phyloP scores from a whole-genome alignment of 2,113 vertebrate species.

The Probosciger aterrimus region DNA sequence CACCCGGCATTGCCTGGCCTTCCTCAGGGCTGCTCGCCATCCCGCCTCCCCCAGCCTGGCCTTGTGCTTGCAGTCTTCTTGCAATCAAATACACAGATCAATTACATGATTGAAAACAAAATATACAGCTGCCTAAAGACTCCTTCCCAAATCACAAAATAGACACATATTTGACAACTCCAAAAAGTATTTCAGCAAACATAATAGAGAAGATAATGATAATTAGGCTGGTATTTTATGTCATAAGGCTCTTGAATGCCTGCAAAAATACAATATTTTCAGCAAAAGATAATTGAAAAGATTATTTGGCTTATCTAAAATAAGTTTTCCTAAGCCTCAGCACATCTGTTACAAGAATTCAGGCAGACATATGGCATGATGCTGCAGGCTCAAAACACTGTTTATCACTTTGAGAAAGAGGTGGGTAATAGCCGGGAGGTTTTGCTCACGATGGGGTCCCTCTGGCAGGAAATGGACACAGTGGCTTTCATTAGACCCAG shows the following conservation, averaged over 20 bases:
- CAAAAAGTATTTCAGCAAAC: constrained; percentile 51
- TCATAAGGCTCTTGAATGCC: constrained; percentile 20
- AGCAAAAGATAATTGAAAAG: constrained; percentile 65
- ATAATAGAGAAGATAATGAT: constrained; percentile 53
- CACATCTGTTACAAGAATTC: constrained; percentile 32
- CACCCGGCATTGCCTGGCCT: accelerated
- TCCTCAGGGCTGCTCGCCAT: background rate
- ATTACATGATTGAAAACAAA: background rate
- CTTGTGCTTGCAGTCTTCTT: background rate
- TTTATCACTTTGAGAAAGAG: background rate
- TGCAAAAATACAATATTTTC: constrained; percentile 61
- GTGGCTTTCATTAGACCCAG: accelerated
- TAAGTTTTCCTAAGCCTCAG: constrained; percentile 49
- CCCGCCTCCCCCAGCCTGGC: background rate
- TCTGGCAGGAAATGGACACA: background rate
- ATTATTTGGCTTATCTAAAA: constrained; percentile 71
- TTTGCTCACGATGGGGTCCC: background rate
- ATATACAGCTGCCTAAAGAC: constrained; percentile 2
- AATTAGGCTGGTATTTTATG: constrained; percentile 54
- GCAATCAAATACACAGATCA: background rate
- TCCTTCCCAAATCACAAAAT: constrained; percentile 44
- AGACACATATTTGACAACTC: constrained; percentile 49
- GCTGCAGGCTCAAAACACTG: background rate
- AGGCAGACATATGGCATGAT: background rate
- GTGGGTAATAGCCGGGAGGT: accelerated